phyloP scores from a whole-genome alignment of 2,113 vertebrate species.

The Dasyornis broadbenti region DNA sequence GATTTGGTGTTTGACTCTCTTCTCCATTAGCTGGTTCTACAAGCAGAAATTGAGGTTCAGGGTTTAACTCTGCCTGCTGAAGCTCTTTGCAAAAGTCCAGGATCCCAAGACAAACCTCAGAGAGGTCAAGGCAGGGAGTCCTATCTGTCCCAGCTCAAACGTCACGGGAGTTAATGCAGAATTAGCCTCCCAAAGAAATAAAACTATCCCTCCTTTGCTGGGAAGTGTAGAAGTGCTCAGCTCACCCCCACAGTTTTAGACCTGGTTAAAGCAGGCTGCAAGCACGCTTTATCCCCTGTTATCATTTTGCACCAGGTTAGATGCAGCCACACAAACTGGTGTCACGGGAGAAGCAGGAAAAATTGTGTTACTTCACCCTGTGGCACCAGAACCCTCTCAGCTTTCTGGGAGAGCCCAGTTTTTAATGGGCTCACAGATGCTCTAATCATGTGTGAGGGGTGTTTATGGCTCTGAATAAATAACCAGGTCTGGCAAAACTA shows the following conservation, averaged over 20 bases:
- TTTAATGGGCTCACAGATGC: background rate
- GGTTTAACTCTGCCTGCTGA: background rate
- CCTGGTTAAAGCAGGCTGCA: background rate
- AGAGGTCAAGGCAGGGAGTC: background rate
- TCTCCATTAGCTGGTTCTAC: background rate
- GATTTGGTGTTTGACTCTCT: background rate
- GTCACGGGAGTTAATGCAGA: background rate
- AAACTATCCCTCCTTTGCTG: background rate
- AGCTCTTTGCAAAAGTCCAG: background rate
- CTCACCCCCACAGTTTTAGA: background rate
- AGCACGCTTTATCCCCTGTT: fast-evolving
- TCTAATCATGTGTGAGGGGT: background rate
- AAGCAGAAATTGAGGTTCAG: background rate
- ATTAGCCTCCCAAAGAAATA: background rate
- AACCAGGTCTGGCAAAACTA: background rate
- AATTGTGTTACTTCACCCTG: fast-evolving
- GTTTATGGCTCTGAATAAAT: background rate
- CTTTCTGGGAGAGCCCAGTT: background rate
- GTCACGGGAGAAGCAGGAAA: background rate
- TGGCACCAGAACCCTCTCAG: background rate
- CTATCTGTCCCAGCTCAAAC: background rate
- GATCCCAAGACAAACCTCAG: background rate
- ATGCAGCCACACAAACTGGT: background rate
- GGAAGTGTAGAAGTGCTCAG: background rate
- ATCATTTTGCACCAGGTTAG: background rate